Percentiles rank a stretch among this genome's conserved stretches.
These are phyloP conservation scores for Hesperophylax magnus DNA, from an alignment of 1,140 invertebrate species.

Conservation along the genomic window DNA sequence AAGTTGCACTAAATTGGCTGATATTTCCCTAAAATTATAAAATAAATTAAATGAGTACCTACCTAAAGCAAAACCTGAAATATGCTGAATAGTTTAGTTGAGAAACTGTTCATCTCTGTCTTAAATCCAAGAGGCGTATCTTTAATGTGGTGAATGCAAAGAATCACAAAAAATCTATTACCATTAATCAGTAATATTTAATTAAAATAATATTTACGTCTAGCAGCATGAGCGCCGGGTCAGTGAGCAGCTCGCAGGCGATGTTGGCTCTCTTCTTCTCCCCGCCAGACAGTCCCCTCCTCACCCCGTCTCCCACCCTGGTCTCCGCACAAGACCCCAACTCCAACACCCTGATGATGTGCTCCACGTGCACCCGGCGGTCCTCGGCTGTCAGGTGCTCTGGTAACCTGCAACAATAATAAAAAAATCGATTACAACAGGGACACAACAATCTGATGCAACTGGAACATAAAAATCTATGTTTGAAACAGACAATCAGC, in stretches of 20 bases:
- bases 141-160: too few relatives aligned
- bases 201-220: constrained; percentile 77
- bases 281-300: constrained; percentile 86
- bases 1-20: too few relatives aligned
- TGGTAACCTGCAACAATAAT: constrained; percentile 72
- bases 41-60: too few relatives aligned
- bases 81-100: too few relatives aligned
- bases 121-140: too few relatives aligned
- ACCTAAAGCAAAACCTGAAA: too few relatives aligned
- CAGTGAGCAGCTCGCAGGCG: constrained; percentile 88
- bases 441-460: not conserved
- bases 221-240: constrained; percentile 86
- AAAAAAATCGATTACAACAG: not conserved
- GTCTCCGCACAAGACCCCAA: constrained; percentile 84
- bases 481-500: not conserved
- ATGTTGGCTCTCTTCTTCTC: constrained; percentile 92
- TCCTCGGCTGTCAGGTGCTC: constrained; percentile 81
- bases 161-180: too few relatives aligned
- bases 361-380: constrained; percentile 85
- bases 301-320: constrained; percentile 85
- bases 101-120: too few relatives aligned
- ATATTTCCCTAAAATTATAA: too few relatives aligned
- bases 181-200: too few relatives aligned
- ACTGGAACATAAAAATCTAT: not conserved
- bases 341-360: constrained; percentile 85